Evolutionary conservation across 2,113 vertebrate species (phyloP), one percentile per base, ranked within the genome.

Genomic region (Paramisgurnus dabryanus): DNA sequence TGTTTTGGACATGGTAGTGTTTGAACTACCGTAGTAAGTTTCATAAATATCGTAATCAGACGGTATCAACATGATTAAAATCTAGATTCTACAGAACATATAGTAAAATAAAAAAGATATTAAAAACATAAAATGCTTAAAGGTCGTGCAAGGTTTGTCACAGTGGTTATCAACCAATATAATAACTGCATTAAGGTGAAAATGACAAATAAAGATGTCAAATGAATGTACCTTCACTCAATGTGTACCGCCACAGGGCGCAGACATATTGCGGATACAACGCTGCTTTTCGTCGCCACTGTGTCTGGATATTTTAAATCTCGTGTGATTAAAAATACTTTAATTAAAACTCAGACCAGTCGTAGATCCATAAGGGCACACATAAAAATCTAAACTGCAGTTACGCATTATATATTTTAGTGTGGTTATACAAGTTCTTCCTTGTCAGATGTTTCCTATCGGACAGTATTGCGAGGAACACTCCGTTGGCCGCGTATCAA

Each of bases 191-290:
- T 8, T 10, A 7, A 7, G 45, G 45, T 47, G 45, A 71, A 63
- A 45, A 8, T 40, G 9, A n/a, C 22, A 45, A 6, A 49, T 34
- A 50, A 57, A 5, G 61, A 4, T 64, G 27, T 34, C 7, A 27
- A 64, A 6, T 4, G 27, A 12, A 22, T 43, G 55, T 81, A 82
- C 67, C 84, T 80, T 74, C 43, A 69, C 0, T 70, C 7, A 49
- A 0, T 47, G 58, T 47, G 65, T 18, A 13, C 15, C 12, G 39
- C 43, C 18, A 50, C 66, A 73, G 76, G 57, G 76, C 49, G 64
- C 82, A 79, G 69, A 71, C 83, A 85, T 82, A 74, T 76, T 85
- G 64, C 50, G 57, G 65, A 76, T 82, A 87, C 45, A 39, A 3
- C 41, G 39, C 6, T 61, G n/a, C 27, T 34, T 34, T 34, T 34